Evolutionary conservation across 2,113 vertebrate species (phyloP).

Genomic region (Paratilapia polleni): DNA sequence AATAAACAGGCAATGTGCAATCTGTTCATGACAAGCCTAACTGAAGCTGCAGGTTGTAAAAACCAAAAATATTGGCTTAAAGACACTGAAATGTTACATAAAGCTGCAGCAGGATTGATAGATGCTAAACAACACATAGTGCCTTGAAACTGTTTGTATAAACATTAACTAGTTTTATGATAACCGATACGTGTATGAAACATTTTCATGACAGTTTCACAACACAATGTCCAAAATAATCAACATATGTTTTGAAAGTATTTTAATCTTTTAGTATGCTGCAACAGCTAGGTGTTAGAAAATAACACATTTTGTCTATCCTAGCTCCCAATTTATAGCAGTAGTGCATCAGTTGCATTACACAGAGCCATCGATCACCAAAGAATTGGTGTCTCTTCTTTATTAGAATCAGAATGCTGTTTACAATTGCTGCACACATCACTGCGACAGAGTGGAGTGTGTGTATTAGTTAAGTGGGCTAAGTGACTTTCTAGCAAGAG

Average conservation of each 20-base stretch:
- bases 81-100: too few species aligned
- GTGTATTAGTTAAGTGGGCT: conserved; percentile 6
- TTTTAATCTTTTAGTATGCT: neutral
- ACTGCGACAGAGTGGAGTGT: neutral
- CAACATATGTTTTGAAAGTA: neutral
- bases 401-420: neutral
- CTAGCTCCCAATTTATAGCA: neutral
- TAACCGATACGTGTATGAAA: neutral
- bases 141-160: neutral
- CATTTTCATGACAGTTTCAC: neutral
- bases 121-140: neutral
- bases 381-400: conserved; percentile 3
- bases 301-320: neutral
- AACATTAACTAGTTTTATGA: neutral
- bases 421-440: neutral
- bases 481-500: neutral
- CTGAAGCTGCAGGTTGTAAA: neutral
- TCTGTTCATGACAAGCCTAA: too few species aligned
- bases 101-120: neutral
- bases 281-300: neutral
- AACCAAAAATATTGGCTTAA: neutral
- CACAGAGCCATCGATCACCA: neutral
- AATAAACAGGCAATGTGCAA: too few species aligned
- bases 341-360: neutral
- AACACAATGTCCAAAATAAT: neutral